These are phyloP conservation scores for Sinocyclocheilus rhinocerous DNA, from an alignment of 2,113 vertebrate genomes.

Conservation along the genomic window DNA sequence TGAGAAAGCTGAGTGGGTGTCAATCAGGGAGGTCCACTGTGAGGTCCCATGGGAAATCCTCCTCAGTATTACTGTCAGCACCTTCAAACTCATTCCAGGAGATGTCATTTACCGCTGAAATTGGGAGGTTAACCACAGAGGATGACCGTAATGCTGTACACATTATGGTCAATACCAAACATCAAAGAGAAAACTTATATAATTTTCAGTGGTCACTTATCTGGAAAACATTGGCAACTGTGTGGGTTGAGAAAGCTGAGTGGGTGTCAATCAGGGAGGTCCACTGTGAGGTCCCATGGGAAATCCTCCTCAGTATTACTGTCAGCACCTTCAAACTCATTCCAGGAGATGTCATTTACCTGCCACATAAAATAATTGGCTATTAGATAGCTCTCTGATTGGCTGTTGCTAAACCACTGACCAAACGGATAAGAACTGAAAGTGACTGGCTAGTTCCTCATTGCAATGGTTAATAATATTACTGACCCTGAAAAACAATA, in stretches of 20 bases:
- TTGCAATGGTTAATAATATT: not conserved
- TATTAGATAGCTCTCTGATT: not conserved
- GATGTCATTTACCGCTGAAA: conserved; percentile 54
- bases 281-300: conserved; percentile 49
- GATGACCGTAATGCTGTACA: not conserved
- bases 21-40: conserved; percentile 41
- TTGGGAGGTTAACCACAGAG: not conserved
- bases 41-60: conserved; percentile 54
- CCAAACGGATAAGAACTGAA: not conserved
- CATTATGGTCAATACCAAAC: conserved; percentile 1
- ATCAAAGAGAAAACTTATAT: not conserved
- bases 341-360: conserved; percentile 62
- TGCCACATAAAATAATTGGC: conserved; percentile 8
- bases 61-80: conserved; percentile 43
- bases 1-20: not conserved
- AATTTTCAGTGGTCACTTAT: not conserved
- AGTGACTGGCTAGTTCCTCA: conserved; percentile 4
- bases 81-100: conserved; percentile 48
- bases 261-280: conserved; percentile 32
- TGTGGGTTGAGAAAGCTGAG: not conserved
- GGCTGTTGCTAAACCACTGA: conserved; percentile 1
- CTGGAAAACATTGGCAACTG: conserved; percentile 10
- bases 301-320: conserved; percentile 52
- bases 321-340: conserved; percentile 19
- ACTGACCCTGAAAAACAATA: not conserved